These are phyloP conservation scores for Fragum fragum DNA, from an alignment of 2,888 invertebrate genomes.

Conservation along the genomic window DNA sequence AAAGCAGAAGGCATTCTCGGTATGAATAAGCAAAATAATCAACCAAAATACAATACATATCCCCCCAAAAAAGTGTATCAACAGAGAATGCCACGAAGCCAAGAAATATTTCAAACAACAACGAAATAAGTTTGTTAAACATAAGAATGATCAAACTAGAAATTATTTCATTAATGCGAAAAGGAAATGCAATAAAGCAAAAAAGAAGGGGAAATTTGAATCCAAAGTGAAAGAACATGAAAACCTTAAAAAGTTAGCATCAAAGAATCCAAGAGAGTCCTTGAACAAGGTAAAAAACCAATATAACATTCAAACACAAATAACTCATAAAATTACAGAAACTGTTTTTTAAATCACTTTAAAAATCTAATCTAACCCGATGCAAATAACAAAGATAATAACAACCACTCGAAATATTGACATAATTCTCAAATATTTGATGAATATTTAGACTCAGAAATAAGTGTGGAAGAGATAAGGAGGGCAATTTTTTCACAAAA, in stretches of 20 bases:
- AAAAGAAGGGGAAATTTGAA: slow-evolving; percentile 7
- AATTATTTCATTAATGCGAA: background rate
- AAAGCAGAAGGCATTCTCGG: too few relatives aligned
- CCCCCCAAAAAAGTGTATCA: background rate
- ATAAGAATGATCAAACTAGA: slow-evolving; percentile 15
- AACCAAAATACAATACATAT: too few relatives aligned
- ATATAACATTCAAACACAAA: background rate
- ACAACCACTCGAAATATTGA: background rate
- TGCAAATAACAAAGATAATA: background rate
- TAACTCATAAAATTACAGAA: background rate
- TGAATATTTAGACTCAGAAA: slow-evolving; percentile 5
- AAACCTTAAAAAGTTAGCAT: background rate
- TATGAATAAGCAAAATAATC: too few relatives aligned
- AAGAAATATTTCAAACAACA: background rate
- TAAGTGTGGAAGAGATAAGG: slow-evolving; percentile 20
- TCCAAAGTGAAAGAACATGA: background rate
- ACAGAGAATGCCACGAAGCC: background rate
- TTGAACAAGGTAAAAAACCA: slow-evolving; percentile 17
- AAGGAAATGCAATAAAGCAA: slow-evolving; percentile 14
- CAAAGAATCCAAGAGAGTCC: background rate
- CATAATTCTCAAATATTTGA: background rate
- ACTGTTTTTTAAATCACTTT: slow-evolving; percentile 13
- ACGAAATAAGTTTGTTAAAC: slow-evolving; percentile 12
- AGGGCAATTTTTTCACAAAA: slow-evolving; percentile 28
- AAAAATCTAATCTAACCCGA: background rate